phyloP scores from a whole-genome alignment of 2,113 vertebrate species.

The Cynopterus brachyotis region DNA sequence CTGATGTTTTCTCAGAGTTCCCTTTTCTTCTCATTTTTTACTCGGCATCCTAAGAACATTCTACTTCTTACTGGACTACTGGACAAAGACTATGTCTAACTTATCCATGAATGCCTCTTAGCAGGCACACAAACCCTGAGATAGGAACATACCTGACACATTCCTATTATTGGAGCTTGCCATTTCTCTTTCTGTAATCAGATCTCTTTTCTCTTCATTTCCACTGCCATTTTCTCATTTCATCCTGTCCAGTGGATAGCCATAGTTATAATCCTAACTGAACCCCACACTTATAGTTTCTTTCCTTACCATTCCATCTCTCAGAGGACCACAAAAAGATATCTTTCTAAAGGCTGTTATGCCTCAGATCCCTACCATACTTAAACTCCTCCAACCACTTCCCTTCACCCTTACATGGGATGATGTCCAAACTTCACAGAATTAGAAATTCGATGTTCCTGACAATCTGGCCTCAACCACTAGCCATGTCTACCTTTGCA shows the following conservation, averaged over 20 bases:
- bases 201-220: background rate
- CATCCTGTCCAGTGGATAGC: background rate
- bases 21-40: background rate
- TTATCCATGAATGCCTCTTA: background rate
- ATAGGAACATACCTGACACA: rapidly evolving
- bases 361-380: background rate
- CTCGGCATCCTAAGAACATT: background rate
- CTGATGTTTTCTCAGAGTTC: background rate
- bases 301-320: background rate
- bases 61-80: background rate
- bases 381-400: background rate
- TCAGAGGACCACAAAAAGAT: background rate
- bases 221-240: background rate
- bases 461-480: background rate
- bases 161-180: background rate
- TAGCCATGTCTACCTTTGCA: background rate
- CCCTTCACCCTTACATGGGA: background rate
- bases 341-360: background rate
- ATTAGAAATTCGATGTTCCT: background rate
- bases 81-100: background rate
- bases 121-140: background rate
- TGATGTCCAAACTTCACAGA: background rate
- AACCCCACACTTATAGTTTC: background rate
- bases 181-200: background rate
- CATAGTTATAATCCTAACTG: background rate